These are phyloP conservation scores for Anthoptus insignis DNA, from an alignment of 2,888 invertebrate species.

Conservation along the genomic window DNA sequence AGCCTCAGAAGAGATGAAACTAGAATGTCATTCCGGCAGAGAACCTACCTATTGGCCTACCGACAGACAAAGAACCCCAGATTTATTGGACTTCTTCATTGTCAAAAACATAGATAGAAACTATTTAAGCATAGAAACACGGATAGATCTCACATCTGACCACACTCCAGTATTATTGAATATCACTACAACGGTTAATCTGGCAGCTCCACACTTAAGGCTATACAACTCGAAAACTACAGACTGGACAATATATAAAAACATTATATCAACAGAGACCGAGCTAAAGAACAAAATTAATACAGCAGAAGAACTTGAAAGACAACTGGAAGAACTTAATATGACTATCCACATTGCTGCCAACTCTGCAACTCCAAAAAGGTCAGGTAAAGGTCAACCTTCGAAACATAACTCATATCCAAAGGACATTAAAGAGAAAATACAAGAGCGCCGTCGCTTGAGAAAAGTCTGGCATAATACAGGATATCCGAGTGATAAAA, in stretches of 20 bases:
- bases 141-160: slow-evolving; percentile 3
- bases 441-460: slow-evolving; percentile 10
- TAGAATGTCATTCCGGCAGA: slow-evolving; percentile 16
- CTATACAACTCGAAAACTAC: slow-evolving; percentile 9
- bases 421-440: slow-evolving; percentile 15
- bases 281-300: not conserved
- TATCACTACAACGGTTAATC: not conserved
- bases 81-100: slow-evolving; percentile 23
- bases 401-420: slow-evolving; percentile 13
- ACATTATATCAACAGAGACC: not conserved
- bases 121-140: not conserved
- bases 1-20: slow-evolving; percentile 5
- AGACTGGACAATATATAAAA: not conserved
- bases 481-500: slow-evolving; percentile 23
- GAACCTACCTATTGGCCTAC: slow-evolving; percentile 39
- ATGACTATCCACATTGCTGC: slow-evolving; percentile 4
- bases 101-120: not conserved
- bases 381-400: not conserved
- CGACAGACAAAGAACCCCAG: slow-evolving; percentile 21
- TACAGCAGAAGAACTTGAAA: slow-evolving; percentile 14
- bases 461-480: slow-evolving; percentile 21
- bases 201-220: not conserved
- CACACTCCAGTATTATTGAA: slow-evolving; percentile 4
- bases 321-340: slow-evolving; percentile 1
- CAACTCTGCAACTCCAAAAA: slow-evolving; percentile 6